These are phyloP conservation scores for Junonia oenone DNA, from an alignment of 2,888 invertebrate genomes.

Conservation along the genomic window DNA sequence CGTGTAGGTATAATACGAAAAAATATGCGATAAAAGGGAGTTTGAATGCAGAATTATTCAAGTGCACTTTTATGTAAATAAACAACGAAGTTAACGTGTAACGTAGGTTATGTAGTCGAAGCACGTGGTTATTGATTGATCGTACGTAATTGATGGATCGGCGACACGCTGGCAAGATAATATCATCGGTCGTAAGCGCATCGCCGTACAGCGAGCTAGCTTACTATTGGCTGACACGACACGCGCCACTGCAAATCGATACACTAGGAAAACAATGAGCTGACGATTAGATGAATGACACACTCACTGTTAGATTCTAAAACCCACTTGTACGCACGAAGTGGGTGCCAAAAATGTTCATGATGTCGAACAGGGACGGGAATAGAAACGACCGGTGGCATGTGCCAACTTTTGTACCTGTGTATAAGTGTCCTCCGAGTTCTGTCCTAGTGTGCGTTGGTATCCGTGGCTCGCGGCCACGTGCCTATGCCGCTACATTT, in stretches of 20 bases:
- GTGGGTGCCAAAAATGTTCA: conserved; percentile 71
- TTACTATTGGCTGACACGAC: conserved; percentile 61
- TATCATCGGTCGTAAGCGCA: conserved; percentile 51
- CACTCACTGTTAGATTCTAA: conserved; percentile 49
- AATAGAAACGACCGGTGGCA: conserved; percentile 62
- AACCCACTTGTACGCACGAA: conserved; percentile 63
- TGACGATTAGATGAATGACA: conserved; percentile 77
- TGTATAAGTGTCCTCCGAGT: conserved; percentile 27
- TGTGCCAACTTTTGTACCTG: conserved; percentile 67
- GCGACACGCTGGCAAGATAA: conserved; percentile 52
- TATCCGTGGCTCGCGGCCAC: conserved; percentile 57
- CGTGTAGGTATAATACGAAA: too few relatives aligned
- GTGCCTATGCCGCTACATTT: conserved; percentile 41
- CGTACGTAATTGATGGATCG: conserved; percentile 70
- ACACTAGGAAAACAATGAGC: conserved; percentile 69
- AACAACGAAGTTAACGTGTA: neutral
- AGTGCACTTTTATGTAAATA: neutral
- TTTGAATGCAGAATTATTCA: neutral
- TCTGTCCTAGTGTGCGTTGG: conserved; percentile 37
- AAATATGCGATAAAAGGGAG: neutral
- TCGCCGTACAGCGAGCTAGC: conserved; percentile 46
- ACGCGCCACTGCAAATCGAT: conserved; percentile 63
- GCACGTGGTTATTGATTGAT: conserved; percentile 65
- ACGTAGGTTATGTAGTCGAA: conserved; percentile 37
- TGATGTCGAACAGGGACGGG: conserved; percentile 63